A percentile compares a stretch with the other conserved stretches of the same genome.
Evolutionary conservation across 1,140 invertebrate species (phyloP).

Genomic region (Drosophila kikkawai): DNA sequence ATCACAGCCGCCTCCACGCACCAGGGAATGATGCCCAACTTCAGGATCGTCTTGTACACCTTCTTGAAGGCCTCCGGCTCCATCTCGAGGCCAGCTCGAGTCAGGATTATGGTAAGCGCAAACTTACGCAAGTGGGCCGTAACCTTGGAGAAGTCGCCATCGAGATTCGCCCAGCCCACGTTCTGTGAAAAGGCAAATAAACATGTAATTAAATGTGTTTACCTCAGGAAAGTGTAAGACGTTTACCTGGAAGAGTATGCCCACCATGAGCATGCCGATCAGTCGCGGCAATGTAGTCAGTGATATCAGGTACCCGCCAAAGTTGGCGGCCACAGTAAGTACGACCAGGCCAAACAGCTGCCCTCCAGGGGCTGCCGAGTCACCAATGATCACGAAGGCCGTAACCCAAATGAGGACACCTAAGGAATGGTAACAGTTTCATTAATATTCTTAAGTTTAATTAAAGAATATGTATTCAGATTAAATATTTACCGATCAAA

Average conservation of each 20-base stretch:
- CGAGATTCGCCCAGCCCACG: slow-evolving; percentile 90
- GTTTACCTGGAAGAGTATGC: slow-evolving; percentile 89
- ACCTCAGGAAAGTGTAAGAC: accelerated
- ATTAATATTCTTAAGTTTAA: not conserved
- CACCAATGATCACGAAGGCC: slow-evolving; percentile 90
- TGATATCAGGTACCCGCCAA: slow-evolving; percentile 92
- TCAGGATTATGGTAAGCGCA: slow-evolving; percentile 96
- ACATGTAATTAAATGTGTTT: not conserved
- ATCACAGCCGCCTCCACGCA: slow-evolving; percentile 91
- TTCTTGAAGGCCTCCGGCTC: slow-evolving; percentile 93
- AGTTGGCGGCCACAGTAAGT: slow-evolving; percentile 90
- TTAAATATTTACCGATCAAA: slow-evolving; percentile 86
- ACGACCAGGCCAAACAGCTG: slow-evolving; percentile 92
- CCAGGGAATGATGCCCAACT: slow-evolving; percentile 95
- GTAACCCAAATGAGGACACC: slow-evolving; percentile 91
- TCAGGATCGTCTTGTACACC: slow-evolving; percentile 91
- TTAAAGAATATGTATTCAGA: too few species aligned
- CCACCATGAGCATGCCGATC: slow-evolving; percentile 94
- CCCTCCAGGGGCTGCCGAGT: slow-evolving; percentile 91
- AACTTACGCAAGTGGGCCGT: slow-evolving; percentile 91
- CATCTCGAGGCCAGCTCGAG: slow-evolving; percentile 96
- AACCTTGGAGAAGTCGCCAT: slow-evolving; percentile 87
- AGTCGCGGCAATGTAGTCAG: slow-evolving; percentile 93
- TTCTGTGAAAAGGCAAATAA: slow-evolving; percentile 85
- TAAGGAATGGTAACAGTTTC: slow-evolving; percentile 8